phyloP scores from a whole-genome alignment of 2,113 vertebrate genomes.

The Tinamus guttatus region DNA sequence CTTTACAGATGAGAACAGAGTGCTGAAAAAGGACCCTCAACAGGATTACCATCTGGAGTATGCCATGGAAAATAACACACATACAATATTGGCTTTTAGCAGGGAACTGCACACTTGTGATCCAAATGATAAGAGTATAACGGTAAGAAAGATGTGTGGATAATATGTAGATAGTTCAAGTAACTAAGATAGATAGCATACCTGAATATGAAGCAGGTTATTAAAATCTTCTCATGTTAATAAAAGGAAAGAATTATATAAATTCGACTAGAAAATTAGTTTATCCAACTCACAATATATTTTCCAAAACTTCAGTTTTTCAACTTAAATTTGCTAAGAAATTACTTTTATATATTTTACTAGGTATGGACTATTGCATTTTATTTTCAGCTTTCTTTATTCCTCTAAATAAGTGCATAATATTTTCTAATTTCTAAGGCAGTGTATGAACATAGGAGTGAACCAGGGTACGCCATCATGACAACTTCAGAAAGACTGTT shows the following conservation, averaged over 20 bases:
- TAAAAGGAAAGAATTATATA: neutral
- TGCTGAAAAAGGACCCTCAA: slow-evolving; percentile 81
- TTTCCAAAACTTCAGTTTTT: neutral
- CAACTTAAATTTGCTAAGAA: neutral
- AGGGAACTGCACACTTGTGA: slow-evolving; percentile 87
- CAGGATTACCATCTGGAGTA: slow-evolving; percentile 88
- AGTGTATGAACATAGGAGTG: neutral
- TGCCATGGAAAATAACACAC: slow-evolving; percentile 87
- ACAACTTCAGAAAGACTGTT: neutral
- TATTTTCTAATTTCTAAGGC: neutral
- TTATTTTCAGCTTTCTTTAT: neutral
- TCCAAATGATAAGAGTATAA: slow-evolving; percentile 83
- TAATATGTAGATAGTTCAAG: neutral
- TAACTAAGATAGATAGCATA: neutral
- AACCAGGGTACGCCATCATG: neutral
- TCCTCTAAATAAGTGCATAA: neutral
- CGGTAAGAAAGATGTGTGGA: slow-evolving; percentile 77
- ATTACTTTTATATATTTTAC: neutral
- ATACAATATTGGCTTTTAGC: slow-evolving; percentile 85
- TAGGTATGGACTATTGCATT: neutral
- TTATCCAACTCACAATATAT: neutral
- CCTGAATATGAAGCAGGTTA: neutral
- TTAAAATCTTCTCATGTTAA: neutral
- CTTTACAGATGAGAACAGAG: slow-evolving; percentile 83
- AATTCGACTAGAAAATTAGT: neutral